These are phyloP conservation scores for Diuraphis noxia DNA, from an alignment of 1,140 invertebrate genomes.

Conservation along the genomic window DNA sequence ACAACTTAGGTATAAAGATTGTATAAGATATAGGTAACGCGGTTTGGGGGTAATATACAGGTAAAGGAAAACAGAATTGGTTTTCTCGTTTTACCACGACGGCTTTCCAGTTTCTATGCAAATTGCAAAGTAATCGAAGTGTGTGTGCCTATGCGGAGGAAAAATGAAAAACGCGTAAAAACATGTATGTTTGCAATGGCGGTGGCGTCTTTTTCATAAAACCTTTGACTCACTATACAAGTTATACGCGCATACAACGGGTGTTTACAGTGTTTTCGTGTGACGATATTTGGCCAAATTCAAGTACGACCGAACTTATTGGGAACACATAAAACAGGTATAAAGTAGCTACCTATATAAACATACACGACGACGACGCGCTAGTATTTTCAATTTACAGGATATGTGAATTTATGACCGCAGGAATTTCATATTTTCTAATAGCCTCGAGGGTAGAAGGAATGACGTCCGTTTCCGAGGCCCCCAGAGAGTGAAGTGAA, in stretches of 20 bases:
- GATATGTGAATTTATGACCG: slow-evolving; percentile 16
- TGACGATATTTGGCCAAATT: not conserved
- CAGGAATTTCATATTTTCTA: slow-evolving; percentile 8
- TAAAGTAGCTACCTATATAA: not conserved
- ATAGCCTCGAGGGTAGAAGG: slow-evolving; percentile 6
- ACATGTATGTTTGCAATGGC: too few relatives aligned
- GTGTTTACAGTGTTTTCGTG: not conserved
- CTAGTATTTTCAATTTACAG: slow-evolving; percentile 30
- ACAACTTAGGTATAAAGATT: not conserved
- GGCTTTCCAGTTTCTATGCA: not conserved
- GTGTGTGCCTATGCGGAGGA: not conserved
- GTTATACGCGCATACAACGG: too few relatives aligned
- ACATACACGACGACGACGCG: not conserved
- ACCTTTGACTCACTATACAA: not conserved
- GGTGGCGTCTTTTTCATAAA: not conserved
- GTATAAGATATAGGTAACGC: not conserved
- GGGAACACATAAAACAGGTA: not conserved
- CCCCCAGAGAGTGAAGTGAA: not conserved
- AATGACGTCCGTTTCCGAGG: slow-evolving; percentile 25
- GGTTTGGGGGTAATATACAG: not conserved
- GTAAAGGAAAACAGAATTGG: not conserved
- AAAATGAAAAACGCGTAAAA: not conserved
- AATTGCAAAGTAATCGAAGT: not conserved
- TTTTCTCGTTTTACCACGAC: not conserved
- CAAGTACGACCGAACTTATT: not conserved